A percentile compares a stretch with the other conserved stretches of the same genome.
Evolutionary conservation across 2,888 invertebrate species (phyloP).

Genomic region (Meteorus cinctellus): DNA sequence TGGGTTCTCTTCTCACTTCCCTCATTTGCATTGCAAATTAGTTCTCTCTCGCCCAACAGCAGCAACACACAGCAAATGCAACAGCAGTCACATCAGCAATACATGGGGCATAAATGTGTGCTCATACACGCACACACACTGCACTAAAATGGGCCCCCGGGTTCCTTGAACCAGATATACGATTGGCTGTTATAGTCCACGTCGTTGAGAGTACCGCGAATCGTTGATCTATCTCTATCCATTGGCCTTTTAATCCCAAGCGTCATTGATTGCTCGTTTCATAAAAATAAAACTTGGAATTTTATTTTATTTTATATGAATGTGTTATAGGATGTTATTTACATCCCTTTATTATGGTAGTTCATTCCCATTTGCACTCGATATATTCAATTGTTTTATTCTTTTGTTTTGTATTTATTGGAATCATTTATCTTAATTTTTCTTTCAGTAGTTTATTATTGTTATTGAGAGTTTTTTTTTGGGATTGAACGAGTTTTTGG

Average conservation of each 20-base stretch:
- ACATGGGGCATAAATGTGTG: conserved; percentile 9
- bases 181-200: conserved; percentile 63
- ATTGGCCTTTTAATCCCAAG: conserved; percentile 69
- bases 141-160: conserved; percentile 55
- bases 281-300: conserved; percentile 38
- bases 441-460: no score
- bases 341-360: background rate
- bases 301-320: conserved; percentile 19
- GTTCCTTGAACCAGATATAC: conserved; percentile 73
- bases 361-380: conserved; percentile 14
- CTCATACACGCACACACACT: background rate
- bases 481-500: background rate
- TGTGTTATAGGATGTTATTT: background rate
- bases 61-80: conserved; percentile 18
- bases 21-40: conserved; percentile 72
- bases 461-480: no score
- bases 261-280: conserved; percentile 68
- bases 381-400: conserved; percentile 12
- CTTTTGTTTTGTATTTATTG: conserved; percentile 1
- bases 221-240: conserved; percentile 70
- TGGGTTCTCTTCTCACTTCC: conserved; percentile 52
- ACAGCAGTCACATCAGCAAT: conserved; percentile 23
- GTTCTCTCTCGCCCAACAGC: conserved; percentile 41
- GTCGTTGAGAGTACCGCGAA: conserved; percentile 65
- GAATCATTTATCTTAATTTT: no score